Evolutionary conservation across 1,140 invertebrate genomes (phyloP), one percentile per base, ranked within the genome.

Genomic region (Elysia chlorotica): DNA sequence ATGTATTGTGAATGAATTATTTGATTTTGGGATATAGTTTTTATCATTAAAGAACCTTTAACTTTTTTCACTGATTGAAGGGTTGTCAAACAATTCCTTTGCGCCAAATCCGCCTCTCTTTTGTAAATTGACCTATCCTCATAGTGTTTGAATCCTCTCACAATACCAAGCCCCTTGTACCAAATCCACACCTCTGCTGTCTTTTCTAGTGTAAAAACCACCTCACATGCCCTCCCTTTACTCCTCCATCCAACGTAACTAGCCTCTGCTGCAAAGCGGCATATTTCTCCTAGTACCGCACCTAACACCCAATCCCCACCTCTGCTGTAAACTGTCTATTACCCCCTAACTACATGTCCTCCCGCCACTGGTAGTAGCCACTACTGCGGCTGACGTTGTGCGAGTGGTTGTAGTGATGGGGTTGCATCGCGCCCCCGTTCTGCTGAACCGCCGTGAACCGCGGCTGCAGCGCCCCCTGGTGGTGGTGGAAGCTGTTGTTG

Each of bases 351-450:
- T n/a, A 59, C 30, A 6, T 37, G 1, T 74, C 74, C 28, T 76
- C 76, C 23, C 74, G 68, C 74, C 74, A 79, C 59, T 76, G 74
- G 36, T 61, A 62, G 70, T 73, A 74, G 21, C 63, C 41, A n/a
- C 67, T 71, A 28, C 25, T 61, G 30, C 57, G 65, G 25, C 74
- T 67, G 17, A 68, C 53, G 37, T 71, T 73, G 71, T 73, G 74
- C 28, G 54, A 56, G 71, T 61, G 66, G 23, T 61, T n/a, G 57
- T 57, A 14, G 37, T 63, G 61, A 10, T 62, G 69, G 1, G 28
- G 69, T 33, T 3, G 10, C 23, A 28, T 2, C 57, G 33, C 36
- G 36, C 69, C 36, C 2, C 53, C 25, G 3, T 71, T 48, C n/a
- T n/a, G 68, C 25, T 70, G 59, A 35, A 31, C 33, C 19, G 30